Conservation (phyloP, 2,888 invertebrate genomes). For the Epistrophella euchroma region DNA sequence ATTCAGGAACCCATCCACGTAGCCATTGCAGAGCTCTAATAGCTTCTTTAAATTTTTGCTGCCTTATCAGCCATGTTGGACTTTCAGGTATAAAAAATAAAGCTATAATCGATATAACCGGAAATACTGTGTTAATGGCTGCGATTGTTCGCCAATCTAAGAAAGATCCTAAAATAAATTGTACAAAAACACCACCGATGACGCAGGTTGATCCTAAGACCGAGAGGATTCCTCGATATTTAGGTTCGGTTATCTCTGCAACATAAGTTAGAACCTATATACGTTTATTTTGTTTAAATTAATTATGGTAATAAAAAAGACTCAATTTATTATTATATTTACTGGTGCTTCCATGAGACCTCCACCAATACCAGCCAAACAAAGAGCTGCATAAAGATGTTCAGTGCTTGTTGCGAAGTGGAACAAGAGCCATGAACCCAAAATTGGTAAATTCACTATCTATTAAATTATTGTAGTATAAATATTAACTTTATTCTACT, state of each 20-base stretch:
- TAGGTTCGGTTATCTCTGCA: constrained; percentile 92
- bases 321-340: constrained; percentile 80
- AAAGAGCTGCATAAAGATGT: constrained; percentile 89
- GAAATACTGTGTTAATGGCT: constrained; percentile 87
- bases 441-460: constrained; percentile 89
- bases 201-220: constrained; percentile 91
- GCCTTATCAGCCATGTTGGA: constrained; percentile 91
- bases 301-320: neutral
- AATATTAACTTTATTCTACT: neutral
- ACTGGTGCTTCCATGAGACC: constrained; percentile 93
- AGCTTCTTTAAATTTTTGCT: constrained; percentile 88
- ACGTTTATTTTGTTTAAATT: neutral
- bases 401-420: constrained; percentile 87
- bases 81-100: constrained; percentile 92
- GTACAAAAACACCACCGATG: constrained; percentile 90
- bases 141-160: constrained; percentile 90
- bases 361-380: constrained; percentile 90
- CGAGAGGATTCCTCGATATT: constrained; percentile 87
- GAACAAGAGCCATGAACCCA: constrained; percentile 90
- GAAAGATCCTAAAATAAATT: constrained; percentile 90
- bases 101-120: constrained; percentile 87
- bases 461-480: constrained; percentile 43
- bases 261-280: constrained; percentile 91
- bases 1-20: constrained; percentile 89
- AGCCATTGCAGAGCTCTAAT: constrained; percentile 90